A percentile compares a stretch with the other conserved stretches of the same genome.
These are phyloP conservation scores for Laupala kohalensis DNA, from an alignment of 1,140 invertebrate species.

Conservation along the genomic window DNA sequence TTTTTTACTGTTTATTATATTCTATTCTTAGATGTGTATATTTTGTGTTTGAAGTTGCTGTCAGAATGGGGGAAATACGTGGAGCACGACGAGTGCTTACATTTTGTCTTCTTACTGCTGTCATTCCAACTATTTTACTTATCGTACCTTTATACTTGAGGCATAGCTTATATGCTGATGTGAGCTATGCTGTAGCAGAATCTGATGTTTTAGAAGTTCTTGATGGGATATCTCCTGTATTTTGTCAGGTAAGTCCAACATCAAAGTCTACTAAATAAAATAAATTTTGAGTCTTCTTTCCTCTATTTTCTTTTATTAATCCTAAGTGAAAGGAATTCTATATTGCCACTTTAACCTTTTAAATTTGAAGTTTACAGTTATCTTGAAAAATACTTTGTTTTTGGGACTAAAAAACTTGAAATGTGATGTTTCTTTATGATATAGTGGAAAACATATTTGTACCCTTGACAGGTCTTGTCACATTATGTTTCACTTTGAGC, in stretches of 20 bases:
- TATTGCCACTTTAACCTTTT: no score
- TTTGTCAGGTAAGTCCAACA: constrained; percentile 40
- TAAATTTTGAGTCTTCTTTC: not conserved
- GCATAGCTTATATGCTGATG: constrained; percentile 55
- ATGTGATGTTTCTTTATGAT: no score
- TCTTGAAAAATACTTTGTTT: constrained; percentile 7
- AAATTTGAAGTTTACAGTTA: no score
- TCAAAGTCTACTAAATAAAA: not conserved
- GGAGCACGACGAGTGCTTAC: constrained; percentile 55
- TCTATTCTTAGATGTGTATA: no score
- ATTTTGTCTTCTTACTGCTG: constrained; percentile 56
- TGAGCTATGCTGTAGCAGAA: constrained; percentile 58
- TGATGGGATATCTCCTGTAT: constrained; percentile 61
- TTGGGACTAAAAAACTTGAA: no score
- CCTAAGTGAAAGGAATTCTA: no score
- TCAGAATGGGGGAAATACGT: constrained; percentile 53
- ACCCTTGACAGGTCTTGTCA: no score
- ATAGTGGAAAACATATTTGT: no score
- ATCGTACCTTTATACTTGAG: constrained; percentile 60
- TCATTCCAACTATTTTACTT: constrained; percentile 56
- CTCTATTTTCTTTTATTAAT: not conserved
- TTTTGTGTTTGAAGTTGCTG: no score
- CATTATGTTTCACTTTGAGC: no score
- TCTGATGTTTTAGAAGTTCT: constrained; percentile 67
- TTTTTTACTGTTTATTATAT: no score